A percentile compares a stretch with the other conserved stretches of the same genome.
Conservation (phyloP, 2,888 invertebrate species). For the Colletes collaris region DNA sequence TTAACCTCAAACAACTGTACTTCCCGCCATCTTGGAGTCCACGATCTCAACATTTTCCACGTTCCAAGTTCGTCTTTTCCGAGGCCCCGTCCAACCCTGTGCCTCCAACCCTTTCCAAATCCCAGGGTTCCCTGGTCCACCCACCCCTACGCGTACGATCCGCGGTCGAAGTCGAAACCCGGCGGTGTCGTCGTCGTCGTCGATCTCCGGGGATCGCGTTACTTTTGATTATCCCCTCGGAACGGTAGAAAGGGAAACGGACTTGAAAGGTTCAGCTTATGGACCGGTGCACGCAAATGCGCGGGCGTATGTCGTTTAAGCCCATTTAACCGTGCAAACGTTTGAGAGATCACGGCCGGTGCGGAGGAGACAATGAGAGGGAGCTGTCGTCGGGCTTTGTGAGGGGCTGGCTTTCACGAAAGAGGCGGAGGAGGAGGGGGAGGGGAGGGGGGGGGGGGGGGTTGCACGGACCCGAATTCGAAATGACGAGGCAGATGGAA, state of each 20-base stretch:
- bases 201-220: conserved; percentile 62
- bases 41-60: no score
- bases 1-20: no score
- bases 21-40: no score
- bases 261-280: conserved; percentile 55
- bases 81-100: no score
- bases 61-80: no score
- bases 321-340: conserved; percentile 70
- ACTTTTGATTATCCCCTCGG: conserved; percentile 59
- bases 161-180: conserved; percentile 30
- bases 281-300: conserved; percentile 61
- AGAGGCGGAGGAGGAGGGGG: conserved; percentile 48
- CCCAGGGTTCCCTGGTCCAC: no score
- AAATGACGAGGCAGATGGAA: conserved; percentile 62
- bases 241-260: conserved; percentile 43
- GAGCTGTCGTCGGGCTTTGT: conserved; percentile 76
- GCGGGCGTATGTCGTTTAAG: conserved; percentile 67
- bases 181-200: not conserved
- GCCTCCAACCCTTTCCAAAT: no score
- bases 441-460: conserved; percentile 50
- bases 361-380: conserved; percentile 74
- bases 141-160: not conserved
- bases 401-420: conserved; percentile 69
- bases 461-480: conserved; percentile 56
- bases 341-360: conserved; percentile 61